Evolutionary conservation across 2,888 invertebrate genomes (phyloP).

Genomic region (Phaonia tiefii): DNA sequence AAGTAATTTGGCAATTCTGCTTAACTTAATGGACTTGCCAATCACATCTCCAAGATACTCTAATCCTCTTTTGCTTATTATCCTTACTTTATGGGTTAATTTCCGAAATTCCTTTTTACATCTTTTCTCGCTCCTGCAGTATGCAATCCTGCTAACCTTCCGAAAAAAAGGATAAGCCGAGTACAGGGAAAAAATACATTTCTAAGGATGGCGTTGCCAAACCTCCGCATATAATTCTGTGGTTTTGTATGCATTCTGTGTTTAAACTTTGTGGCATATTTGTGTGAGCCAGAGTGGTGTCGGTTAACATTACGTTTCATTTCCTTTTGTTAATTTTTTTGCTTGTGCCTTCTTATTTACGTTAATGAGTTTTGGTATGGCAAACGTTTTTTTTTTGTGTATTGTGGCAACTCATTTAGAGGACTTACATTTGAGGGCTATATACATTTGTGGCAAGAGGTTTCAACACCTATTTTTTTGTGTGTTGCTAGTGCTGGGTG

Average conservation of each 20-base stretch:
- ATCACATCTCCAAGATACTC: too few species aligned
- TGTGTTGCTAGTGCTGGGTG: constrained; percentile 9
- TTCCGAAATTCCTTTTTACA: too few species aligned
- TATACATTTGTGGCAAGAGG: constrained; percentile 45
- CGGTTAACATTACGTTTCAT: constrained; percentile 49
- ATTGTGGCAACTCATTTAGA: constrained; percentile 56
- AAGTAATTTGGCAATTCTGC: too few species aligned
- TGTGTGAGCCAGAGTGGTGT: constrained; percentile 16
- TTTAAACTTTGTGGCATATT: constrained; percentile 71
- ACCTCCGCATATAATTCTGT: constrained; percentile 68
- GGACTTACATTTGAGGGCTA: constrained; percentile 50
- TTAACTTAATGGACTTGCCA: too few species aligned
- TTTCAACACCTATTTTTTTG: constrained; percentile 56
- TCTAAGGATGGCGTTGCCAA: constrained; percentile 7
- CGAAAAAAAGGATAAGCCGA: constrained; percentile 42
- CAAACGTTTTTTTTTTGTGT: constrained; percentile 19
- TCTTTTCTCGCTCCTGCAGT: background rate
- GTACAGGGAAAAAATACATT: constrained; percentile 18
- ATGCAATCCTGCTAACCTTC: background rate
- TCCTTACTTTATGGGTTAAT: too few species aligned
- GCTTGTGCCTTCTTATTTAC: constrained; percentile 51
- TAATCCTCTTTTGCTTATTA: too few species aligned
- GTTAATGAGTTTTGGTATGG: constrained; percentile 58
- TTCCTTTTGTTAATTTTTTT: constrained; percentile 51
- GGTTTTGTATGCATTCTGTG: constrained; percentile 76